Percentiles rank a stretch among this genome's conserved stretches.
phyloP scores from a whole-genome alignment of 2,113 vertebrate genomes.

The Podilymbus podiceps region DNA sequence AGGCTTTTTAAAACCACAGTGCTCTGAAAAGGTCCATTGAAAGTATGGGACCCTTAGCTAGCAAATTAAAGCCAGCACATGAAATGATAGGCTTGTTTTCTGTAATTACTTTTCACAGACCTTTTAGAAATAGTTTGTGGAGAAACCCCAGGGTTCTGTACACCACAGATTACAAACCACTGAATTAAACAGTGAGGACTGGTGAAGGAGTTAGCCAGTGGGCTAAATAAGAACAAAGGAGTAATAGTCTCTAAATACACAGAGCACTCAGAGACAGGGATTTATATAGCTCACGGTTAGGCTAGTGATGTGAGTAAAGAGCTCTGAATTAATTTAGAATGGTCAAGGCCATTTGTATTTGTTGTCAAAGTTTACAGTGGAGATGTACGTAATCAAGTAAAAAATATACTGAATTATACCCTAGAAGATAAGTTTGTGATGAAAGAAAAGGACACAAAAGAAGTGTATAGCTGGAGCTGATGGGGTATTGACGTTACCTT shows the following conservation, averaged over 20 bases:
- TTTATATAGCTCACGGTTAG: constrained; percentile 16
- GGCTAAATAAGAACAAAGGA: constrained; percentile 54
- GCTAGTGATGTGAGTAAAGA: background rate
- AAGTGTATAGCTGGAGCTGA: background rate
- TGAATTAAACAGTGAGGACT: constrained; percentile 32
- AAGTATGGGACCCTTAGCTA: constrained; percentile 1
- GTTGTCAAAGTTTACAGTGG: background rate
- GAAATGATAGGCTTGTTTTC: constrained; percentile 54
- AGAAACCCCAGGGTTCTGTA: constrained; percentile 52
- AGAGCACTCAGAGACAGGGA: background rate
- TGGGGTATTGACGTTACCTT: background rate
- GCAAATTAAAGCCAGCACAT: constrained; percentile 53
- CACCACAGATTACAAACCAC: constrained; percentile 26
- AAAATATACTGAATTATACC: background rate
- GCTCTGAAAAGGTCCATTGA: constrained; percentile 23
- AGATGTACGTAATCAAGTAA: background rate
- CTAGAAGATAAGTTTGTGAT: background rate
- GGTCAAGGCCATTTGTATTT: background rate
- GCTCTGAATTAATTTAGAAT: background rate
- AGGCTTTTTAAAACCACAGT: constrained; percentile 18
- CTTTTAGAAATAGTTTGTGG: constrained; percentile 47
- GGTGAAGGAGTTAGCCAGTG: constrained; percentile 42
- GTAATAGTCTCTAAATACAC: constrained; percentile 25
- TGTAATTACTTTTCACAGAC: constrained; percentile 56
- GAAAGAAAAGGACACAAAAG: background rate